Evolutionary conservation across 2,797 vertebrate species (phyloP).

Genomic region (Tympanoctomys barrerae): DNA sequence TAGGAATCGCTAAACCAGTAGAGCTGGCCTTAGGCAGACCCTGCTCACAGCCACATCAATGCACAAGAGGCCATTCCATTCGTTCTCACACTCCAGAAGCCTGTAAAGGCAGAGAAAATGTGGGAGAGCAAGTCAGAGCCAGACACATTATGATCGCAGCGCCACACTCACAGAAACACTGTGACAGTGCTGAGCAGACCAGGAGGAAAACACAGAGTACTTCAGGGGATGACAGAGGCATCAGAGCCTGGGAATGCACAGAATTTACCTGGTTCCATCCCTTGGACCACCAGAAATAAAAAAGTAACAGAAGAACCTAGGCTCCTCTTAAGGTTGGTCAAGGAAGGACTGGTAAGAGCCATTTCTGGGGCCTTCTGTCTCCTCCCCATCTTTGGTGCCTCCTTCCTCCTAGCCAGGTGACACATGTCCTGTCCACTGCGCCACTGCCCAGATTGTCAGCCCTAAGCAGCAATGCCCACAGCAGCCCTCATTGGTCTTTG

Average conservation of each 20-base stretch:
- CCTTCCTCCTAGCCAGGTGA: not conserved
- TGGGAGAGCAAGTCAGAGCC: not conserved
- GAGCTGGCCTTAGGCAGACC: not conserved
- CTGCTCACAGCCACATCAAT: not conserved
- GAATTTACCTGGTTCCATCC: not conserved
- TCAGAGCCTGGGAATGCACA: not conserved
- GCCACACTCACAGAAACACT: fast-evolving
- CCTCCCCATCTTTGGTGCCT: not conserved
- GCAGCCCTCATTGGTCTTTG: not conserved
- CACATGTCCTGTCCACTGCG: not conserved
- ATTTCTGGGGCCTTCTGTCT: not conserved
- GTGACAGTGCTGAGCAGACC: not conserved
- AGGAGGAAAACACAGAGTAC: not conserved
- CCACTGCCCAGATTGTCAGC: not conserved
- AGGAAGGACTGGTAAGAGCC: not conserved
- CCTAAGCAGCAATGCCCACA: not conserved
- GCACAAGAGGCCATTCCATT: not conserved
- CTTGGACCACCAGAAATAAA: not conserved
- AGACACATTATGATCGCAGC: not conserved
- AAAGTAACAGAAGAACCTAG: not conserved
- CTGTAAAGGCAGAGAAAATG: fast-evolving
- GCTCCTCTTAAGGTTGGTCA: not conserved
- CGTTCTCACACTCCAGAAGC: not conserved
- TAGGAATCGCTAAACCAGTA: not conserved
- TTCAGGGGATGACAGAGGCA: not conserved